Conservation (phyloP, 2,113 vertebrate genomes). For the Hylia prasina region DNA sequence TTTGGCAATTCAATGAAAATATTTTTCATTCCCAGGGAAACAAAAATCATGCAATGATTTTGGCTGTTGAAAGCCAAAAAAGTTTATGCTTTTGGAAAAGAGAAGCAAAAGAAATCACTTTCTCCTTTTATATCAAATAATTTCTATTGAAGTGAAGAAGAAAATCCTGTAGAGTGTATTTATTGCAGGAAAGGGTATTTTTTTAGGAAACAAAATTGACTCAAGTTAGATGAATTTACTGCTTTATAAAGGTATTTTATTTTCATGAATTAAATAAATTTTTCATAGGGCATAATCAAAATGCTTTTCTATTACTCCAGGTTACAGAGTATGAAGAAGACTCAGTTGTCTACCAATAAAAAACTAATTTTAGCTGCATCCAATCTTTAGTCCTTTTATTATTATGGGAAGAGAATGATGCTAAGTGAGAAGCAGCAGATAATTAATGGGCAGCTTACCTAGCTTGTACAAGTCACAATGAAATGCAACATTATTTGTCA, state of each 20-base stretch:
- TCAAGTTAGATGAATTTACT: neutral
- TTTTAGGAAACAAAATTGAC: neutral
- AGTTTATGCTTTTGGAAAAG: neutral
- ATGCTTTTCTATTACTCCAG: neutral
- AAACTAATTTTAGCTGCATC: neutral
- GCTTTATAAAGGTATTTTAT: neutral
- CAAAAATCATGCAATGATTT: neutral
- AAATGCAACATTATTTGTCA: conserved; percentile 20
- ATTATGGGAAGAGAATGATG: neutral
- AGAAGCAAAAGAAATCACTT: neutral
- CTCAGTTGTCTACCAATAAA: neutral
- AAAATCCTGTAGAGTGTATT: neutral
- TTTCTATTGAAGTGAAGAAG: neutral
- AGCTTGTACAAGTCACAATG: neutral
- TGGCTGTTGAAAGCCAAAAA: neutral
- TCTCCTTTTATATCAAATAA: neutral
- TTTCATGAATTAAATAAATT: neutral
- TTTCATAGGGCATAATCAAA: neutral
- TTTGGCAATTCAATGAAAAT: neutral
- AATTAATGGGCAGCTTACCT: conserved; percentile 15
- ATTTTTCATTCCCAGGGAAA: neutral
- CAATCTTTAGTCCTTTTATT: neutral
- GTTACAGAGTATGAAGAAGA: neutral
- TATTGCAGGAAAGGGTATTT: neutral
- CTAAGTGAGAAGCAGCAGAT: neutral